phyloP scores from a whole-genome alignment of 2,888 invertebrate species.

The Chloromyia formosa region DNA sequence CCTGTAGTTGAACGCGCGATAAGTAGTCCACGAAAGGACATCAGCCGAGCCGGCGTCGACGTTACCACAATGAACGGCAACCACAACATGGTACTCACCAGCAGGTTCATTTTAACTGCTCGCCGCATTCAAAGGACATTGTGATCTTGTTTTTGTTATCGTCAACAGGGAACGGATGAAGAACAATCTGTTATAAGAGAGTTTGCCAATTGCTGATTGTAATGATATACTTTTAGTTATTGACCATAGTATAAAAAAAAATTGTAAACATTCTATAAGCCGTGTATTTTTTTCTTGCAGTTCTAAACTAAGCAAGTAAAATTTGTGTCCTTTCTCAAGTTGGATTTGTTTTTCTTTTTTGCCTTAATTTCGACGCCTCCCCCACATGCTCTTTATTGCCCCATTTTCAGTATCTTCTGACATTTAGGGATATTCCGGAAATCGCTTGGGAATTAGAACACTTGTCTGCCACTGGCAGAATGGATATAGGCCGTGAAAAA shows the following conservation, averaged over 20 bases:
- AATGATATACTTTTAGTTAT: no score
- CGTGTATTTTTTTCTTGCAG: no score
- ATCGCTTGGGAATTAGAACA: not conserved
- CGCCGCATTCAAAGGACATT: not conserved
- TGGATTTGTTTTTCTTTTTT: not conserved
- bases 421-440: not conserved
- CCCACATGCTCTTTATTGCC: no score
- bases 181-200: no score
- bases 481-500: constrained; percentile 14
- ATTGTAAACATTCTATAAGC: no score
- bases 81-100: constrained; percentile 47
- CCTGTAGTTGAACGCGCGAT: constrained; percentile 7
- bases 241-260: no score
- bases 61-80: constrained; percentile 46
- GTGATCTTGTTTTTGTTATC: no score
- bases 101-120: constrained; percentile 9
- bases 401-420: not conserved
- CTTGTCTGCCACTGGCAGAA: not conserved
- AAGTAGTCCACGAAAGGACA: constrained; percentile 44
- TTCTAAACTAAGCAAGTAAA: no score
- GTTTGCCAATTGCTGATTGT: no score
- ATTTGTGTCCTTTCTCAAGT: not conserved
- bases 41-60: not conserved
- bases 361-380: not conserved
- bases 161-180: no score